Evolutionary conservation across 2,888 invertebrate species (phyloP).

Genomic region (Teinopalpus imperialis): DNA sequence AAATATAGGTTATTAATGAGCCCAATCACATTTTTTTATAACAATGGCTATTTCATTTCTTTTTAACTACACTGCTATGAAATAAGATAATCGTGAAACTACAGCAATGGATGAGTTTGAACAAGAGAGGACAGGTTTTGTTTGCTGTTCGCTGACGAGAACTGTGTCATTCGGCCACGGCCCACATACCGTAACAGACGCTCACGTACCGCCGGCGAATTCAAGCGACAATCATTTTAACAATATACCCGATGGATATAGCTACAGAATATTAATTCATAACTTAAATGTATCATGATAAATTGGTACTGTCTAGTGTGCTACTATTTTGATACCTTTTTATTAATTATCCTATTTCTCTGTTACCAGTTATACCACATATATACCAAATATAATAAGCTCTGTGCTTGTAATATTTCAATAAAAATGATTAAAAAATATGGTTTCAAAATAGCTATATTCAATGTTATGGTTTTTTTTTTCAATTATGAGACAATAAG

Average conservation of each 20-base stretch:
- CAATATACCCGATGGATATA: not conserved
- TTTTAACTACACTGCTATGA: constrained; percentile 20
- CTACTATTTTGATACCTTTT: too few species aligned
- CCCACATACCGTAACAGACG: constrained; percentile 62
- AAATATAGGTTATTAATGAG: too few species aligned
- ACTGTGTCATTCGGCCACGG: constrained; percentile 74
- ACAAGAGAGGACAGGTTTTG: constrained; percentile 56
- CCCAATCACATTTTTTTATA: constrained; percentile 12
- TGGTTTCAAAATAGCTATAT: too few species aligned
- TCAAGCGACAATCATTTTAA: constrained; percentile 41
- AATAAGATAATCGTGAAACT: constrained; percentile 28
- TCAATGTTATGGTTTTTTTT: too few species aligned
- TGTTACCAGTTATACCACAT: too few species aligned
- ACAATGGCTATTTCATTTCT: constrained; percentile 22
- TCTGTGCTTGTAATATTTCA: too few species aligned
- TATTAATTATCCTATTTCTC: too few species aligned
- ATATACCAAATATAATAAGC: too few species aligned
- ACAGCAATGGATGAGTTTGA: constrained; percentile 31
- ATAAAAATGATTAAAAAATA: too few species aligned
- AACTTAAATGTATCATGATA: too few species aligned
- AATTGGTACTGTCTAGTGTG: too few species aligned
- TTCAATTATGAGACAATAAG: too few species aligned
- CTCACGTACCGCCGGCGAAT: constrained; percentile 52
- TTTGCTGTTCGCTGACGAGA: constrained; percentile 54
- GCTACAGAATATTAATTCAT: not conserved